These are phyloP conservation scores for Onychostruthus taczanowskii DNA, from an alignment of 2,113 vertebrate genomes.

Conservation along the genomic window DNA sequence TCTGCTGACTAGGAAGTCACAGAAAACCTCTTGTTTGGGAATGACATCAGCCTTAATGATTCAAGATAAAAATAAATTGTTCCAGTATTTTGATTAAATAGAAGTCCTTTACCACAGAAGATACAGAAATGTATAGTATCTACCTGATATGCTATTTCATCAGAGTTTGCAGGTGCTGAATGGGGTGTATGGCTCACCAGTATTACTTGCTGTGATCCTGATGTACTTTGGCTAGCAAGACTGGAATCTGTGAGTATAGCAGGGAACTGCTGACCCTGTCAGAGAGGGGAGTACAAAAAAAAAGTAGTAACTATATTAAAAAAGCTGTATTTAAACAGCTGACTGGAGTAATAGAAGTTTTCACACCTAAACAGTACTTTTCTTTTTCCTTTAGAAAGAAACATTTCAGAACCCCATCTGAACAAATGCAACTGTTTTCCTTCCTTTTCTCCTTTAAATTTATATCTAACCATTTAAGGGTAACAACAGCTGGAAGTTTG, in stretches of 20 bases:
- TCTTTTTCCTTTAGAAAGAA: neutral
- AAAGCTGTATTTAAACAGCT: neutral
- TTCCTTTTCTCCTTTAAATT: neutral
- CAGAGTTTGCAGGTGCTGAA: conserved; percentile 57
- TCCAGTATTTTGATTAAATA: neutral
- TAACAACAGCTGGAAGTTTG: neutral
- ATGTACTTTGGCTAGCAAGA: conserved; percentile 76
- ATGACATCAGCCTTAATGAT: neutral
- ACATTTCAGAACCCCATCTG: neutral
- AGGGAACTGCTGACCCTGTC: conserved; percentile 87
- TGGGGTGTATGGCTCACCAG: conserved; percentile 87
- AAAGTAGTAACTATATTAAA: neutral
- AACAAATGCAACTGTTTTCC: neutral
- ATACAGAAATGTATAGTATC: neutral
- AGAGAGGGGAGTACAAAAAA: neutral
- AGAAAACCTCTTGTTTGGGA: neutral
- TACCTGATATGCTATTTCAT: conserved; percentile 78
- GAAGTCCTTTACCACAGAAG: neutral
- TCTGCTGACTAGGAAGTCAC: neutral
- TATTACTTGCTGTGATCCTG: conserved; percentile 86
- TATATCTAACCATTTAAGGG: neutral
- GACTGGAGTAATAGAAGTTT: neutral
- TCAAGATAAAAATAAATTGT: neutral
- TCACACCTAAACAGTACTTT: neutral
- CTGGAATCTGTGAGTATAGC: conserved; percentile 84